These are phyloP conservation scores for Maniola hyperantus DNA, from an alignment of 2,888 invertebrate species.

Conservation along the genomic window DNA sequence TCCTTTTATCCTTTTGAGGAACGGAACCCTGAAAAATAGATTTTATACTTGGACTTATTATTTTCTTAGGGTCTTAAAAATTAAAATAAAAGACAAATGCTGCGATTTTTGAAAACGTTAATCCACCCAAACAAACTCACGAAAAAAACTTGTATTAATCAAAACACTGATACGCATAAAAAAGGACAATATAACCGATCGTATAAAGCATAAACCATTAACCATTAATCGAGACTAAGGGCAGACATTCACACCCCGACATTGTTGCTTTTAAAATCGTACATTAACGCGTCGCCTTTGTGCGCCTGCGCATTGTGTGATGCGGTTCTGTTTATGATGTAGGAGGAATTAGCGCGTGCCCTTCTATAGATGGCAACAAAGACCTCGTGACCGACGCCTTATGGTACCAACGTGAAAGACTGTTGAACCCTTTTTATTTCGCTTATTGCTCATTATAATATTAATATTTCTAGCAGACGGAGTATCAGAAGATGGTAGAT, in stretches of 20 bases:
- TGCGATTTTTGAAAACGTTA: too few relatives aligned
- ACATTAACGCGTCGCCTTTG: constrained; percentile 32
- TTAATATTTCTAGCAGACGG: neutral
- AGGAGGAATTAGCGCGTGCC: constrained; percentile 52
- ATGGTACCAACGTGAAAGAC: constrained; percentile 47
- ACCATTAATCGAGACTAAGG: constrained; percentile 31
- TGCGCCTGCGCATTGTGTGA: constrained; percentile 37
- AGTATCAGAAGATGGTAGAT: neutral
- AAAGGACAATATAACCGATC: constrained; percentile 12
- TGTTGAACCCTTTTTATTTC: constrained; percentile 19
- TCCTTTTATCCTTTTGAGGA: too few relatives aligned
- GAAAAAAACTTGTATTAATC: too few relatives aligned
- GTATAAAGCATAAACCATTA: constrained; percentile 9
- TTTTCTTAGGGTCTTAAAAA: too few relatives aligned
- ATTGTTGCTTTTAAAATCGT: constrained; percentile 37
- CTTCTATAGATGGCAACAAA: constrained; percentile 50
- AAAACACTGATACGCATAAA: neutral
- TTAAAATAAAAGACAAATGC: too few relatives aligned
- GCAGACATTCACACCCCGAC: constrained; percentile 39
- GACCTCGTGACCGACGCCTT: constrained; percentile 56
- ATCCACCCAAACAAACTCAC: too few relatives aligned
- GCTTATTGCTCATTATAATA: constrained; percentile 7
- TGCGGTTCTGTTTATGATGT: constrained; percentile 39
- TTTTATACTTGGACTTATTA: too few relatives aligned
- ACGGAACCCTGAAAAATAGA: too few relatives aligned